A percentile compares a stretch with the other conserved stretches of the same genome.
Evolutionary conservation across 92 coral and sea anemone genomes (phyloP).

Genomic region (Parazoanthus swiftii): DNA sequence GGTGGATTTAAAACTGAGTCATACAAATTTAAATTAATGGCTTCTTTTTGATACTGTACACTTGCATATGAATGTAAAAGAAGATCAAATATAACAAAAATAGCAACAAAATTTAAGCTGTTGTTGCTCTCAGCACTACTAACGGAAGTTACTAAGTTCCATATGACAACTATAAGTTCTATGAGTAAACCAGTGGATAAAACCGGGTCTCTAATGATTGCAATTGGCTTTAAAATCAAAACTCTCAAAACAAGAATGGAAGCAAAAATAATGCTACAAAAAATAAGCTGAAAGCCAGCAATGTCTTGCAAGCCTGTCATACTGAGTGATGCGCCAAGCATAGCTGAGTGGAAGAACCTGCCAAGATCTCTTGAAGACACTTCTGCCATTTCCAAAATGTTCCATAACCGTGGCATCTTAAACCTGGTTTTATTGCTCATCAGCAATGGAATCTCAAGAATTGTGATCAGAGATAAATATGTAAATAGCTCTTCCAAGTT

Average conservation of each 20-base stretch:
- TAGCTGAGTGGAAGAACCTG: not conserved
- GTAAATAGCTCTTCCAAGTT: not conserved
- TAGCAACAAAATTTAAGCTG: not conserved
- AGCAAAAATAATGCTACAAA: not conserved
- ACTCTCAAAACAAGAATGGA: not conserved
- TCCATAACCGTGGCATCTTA: not conserved
- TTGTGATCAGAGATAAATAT: not conserved
- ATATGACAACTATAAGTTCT: not conserved
- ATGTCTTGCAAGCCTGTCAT: not conserved
- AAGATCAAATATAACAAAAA: not conserved
- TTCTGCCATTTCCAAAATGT: not conserved
- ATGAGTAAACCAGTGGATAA: not conserved
- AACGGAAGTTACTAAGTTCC: not conserved
- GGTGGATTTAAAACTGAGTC: not conserved
- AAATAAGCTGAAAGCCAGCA: not conserved
- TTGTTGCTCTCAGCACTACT: not conserved
- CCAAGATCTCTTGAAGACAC: not conserved
- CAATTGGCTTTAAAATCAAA: not conserved
- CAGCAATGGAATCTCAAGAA: not conserved
- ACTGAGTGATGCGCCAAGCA: not conserved
- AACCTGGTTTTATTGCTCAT: not conserved
- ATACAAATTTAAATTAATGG: not conserved
- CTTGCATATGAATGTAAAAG: conserved; percentile 1
- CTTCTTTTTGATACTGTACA: not conserved
- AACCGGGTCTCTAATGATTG: not conserved